phyloP scores from a whole-genome alignment of 2,113 vertebrate genomes.

The Trachemys scripta region DNA sequence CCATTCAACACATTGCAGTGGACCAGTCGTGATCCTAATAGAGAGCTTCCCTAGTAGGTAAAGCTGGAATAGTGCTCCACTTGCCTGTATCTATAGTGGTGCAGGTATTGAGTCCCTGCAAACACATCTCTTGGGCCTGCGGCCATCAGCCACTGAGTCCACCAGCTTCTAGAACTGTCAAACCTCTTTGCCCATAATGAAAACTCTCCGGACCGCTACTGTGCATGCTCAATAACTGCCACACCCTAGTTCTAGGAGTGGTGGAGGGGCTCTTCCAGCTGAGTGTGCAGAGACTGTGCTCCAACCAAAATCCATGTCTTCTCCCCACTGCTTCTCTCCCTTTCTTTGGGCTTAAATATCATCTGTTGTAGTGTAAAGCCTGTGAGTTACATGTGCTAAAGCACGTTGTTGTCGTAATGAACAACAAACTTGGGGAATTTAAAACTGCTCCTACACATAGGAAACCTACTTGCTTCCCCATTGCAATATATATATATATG shows the following conservation, averaged over 20 bases:
- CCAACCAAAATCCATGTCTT: not conserved
- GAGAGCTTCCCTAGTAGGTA: too few species aligned
- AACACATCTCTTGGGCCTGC: not conserved
- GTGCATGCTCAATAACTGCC: not conserved
- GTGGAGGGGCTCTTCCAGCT: not conserved
- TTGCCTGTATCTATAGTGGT: not conserved
- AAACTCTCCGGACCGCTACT: not conserved
- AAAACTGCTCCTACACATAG: not conserved
- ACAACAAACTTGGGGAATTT: not conserved
- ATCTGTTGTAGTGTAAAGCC: slow-evolving; percentile 22
- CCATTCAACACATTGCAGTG: too few species aligned
- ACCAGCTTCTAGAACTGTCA: not conserved
- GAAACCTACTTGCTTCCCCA: not conserved
- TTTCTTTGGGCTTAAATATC: not conserved
- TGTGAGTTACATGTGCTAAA: slow-evolving; percentile 17
- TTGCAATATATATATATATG: not conserved
- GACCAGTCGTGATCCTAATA: too few species aligned
- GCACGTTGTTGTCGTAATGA: not conserved
- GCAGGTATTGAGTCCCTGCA: not conserved
- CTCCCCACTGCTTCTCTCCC: not conserved
- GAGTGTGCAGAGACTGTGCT: not conserved
- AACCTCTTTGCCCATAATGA: not conserved
- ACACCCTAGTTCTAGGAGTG: rapidly evolving
- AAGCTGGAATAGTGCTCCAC: not conserved
- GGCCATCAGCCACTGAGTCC: not conserved